These are phyloP conservation scores for Pogonophryne albipinna DNA, from an alignment of 2,797 vertebrate species.

Conservation along the genomic window DNA sequence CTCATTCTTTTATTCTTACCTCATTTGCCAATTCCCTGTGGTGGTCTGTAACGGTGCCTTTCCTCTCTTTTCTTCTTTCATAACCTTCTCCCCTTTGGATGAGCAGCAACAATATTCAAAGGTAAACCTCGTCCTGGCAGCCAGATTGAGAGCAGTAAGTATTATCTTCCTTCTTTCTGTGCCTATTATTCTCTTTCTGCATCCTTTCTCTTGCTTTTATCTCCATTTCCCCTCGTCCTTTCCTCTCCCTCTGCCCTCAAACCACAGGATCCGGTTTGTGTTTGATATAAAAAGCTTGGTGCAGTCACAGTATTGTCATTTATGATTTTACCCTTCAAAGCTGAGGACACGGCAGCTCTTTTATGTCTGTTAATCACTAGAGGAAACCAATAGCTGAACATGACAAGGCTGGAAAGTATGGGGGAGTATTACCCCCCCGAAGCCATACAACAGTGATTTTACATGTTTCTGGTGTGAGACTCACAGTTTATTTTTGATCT, in stretches of 20 bases:
- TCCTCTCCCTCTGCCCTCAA: background rate
- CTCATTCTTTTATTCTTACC: conserved; percentile 23
- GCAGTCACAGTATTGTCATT: conserved; percentile 15
- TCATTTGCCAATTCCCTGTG: conserved; percentile 50
- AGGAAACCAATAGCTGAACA: conserved; percentile 7
- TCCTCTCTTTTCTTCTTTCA: conserved; percentile 55
- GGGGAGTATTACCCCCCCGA: background rate
- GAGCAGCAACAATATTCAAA: conserved; percentile 97
- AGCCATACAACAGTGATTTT: background rate
- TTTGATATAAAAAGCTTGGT: conserved; percentile 37
- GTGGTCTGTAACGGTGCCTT: conserved; percentile 65
- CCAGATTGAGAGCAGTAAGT: conserved; percentile 97
- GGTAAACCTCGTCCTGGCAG: conserved; percentile 96
- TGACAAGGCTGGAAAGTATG: background rate
- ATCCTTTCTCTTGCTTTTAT: background rate
- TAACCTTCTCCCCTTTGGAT: conserved; percentile 78
- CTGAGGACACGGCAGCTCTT: conserved; percentile 13
- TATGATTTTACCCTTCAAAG: conserved; percentile 12
- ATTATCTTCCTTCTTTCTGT: conserved; percentile 65
- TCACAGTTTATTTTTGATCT: background rate
- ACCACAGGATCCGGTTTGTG: conserved; percentile 25
- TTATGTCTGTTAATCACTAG: conserved; percentile 3
- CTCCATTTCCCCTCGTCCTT: background rate
- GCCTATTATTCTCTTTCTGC: conserved; percentile 7
- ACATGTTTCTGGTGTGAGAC: background rate